phyloP scores from a whole-genome alignment of 2,797 vertebrate species.

The Melanotaenia trifasciata region DNA sequence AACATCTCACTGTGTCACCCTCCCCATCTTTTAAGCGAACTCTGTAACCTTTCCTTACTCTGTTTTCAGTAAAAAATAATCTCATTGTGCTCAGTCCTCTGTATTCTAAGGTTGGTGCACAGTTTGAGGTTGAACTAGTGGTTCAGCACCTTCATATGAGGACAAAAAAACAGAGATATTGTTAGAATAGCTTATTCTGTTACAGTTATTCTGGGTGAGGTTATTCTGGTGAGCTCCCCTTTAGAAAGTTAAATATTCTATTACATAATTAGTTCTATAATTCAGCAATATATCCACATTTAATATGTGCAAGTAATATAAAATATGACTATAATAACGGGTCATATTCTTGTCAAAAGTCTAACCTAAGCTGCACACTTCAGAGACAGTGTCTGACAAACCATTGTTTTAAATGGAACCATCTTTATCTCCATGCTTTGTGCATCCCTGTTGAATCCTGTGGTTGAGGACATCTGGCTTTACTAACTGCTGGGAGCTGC shows the following conservation, averaged over 20 bases:
- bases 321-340: background rate
- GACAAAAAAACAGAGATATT: slow-evolving; percentile 23
- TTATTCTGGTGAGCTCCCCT: background rate
- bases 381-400: slow-evolving; percentile 32
- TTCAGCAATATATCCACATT: background rate
- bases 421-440: slow-evolving; percentile 53
- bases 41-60: slow-evolving; percentile 66
- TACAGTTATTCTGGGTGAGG: slow-evolving; percentile 9
- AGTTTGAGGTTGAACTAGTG: slow-evolving; percentile 28
- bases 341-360: slow-evolving; percentile 26
- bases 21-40: slow-evolving; percentile 64
- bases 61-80: slow-evolving; percentile 36
- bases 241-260: background rate
- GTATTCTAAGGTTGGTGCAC: slow-evolving; percentile 25
- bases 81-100: slow-evolving; percentile 43
- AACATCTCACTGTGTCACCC: slow-evolving; percentile 68
- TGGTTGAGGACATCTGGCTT: slow-evolving; percentile 76
- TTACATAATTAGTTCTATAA: background rate
- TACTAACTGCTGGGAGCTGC: slow-evolving; percentile 58
- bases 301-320: background rate
- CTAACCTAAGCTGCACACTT: slow-evolving; percentile 19
- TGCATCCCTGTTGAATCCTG: slow-evolving; percentile 57
- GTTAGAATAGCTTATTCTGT: background rate
- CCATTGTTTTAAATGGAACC: slow-evolving; percentile 53
- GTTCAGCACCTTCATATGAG: slow-evolving; percentile 9